These are phyloP conservation scores for Globodera ellingtonae DNA, from an alignment of 1,140 invertebrate species.

Conservation along the genomic window DNA sequence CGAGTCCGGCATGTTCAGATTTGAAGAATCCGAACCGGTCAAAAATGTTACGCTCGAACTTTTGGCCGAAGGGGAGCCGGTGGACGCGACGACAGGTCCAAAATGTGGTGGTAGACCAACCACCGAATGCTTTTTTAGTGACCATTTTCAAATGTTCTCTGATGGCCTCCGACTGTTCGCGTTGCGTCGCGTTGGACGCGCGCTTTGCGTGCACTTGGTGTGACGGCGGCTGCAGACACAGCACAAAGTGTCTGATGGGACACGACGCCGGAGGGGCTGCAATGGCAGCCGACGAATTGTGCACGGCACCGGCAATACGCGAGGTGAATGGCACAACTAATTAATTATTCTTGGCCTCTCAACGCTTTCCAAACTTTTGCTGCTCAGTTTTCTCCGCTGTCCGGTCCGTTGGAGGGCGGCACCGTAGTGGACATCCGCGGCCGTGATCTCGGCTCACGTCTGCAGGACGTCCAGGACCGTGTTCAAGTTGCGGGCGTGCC, in stretches of 20 bases:
- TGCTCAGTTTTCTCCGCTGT: constrained; percentile 81
- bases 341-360: background rate
- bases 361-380: constrained; percentile 36
- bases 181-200: constrained; percentile 80
- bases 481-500: constrained; percentile 86
- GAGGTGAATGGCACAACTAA: constrained; percentile 71
- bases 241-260: constrained; percentile 75
- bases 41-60: constrained; percentile 52
- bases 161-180: constrained; percentile 87
- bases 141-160: constrained; percentile 91
- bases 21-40: background rate
- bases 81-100: constrained; percentile 47
- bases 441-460: constrained; percentile 86
- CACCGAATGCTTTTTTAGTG: constrained; percentile 67
- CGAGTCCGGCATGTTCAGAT: constrained; percentile 26
- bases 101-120: background rate
- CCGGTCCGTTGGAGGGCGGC: constrained; percentile 91
- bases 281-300: constrained; percentile 71
- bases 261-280: constrained; percentile 70
- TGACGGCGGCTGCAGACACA: constrained; percentile 80
- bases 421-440: constrained; percentile 92
- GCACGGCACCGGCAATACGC: constrained; percentile 87
- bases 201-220: constrained; percentile 92
- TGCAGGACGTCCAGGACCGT: constrained; percentile 85
- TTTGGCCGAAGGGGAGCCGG: constrained; percentile 35